Conservation (phyloP, 1,140 invertebrate species). For the Melitaea cinxia region DNA sequence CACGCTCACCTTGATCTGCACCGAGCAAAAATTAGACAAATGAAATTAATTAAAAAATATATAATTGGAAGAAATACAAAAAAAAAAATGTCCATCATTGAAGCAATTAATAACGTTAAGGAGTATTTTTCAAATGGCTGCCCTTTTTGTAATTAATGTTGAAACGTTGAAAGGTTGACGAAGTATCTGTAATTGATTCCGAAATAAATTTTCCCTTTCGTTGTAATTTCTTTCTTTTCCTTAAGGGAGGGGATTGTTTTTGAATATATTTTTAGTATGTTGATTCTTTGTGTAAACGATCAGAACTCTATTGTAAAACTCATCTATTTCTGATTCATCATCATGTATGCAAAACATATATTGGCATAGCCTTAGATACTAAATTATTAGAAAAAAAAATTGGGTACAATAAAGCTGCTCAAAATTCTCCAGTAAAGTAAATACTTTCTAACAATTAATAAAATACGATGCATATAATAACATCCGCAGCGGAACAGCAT, state of each 20-base stretch:
- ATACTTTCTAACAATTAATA: too few species aligned
- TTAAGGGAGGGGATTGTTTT: neutral
- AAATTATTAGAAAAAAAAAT: too few species aligned
- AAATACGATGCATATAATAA: too few species aligned
- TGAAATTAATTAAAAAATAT: constrained; percentile 3
- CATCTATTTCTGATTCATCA: too few species aligned
- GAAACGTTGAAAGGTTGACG: constrained; percentile 5
- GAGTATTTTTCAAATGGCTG: constrained; percentile 5
- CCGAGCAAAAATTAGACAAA: neutral
- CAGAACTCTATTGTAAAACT: too few species aligned
- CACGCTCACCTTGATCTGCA: neutral
- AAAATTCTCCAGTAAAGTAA: too few species aligned
- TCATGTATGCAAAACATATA: too few species aligned
- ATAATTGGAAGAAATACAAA: neutral
- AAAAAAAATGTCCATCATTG: neutral
- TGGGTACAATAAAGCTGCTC: too few species aligned
- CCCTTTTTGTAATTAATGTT: constrained; percentile 25
- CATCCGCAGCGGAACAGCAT: too few species aligned
- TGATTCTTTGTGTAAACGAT: neutral
- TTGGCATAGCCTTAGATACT: too few species aligned
- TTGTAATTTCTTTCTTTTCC: neutral
- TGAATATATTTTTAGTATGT: neutral
- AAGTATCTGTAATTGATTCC: constrained; percentile 20
- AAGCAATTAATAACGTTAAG: neutral
- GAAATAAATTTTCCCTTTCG: constrained; percentile 13